A percentile compares a stretch with the other conserved stretches of the same genome.
Conservation (phyloP, 2,113 vertebrate species). For the Acrocephalus kingi region DNA sequence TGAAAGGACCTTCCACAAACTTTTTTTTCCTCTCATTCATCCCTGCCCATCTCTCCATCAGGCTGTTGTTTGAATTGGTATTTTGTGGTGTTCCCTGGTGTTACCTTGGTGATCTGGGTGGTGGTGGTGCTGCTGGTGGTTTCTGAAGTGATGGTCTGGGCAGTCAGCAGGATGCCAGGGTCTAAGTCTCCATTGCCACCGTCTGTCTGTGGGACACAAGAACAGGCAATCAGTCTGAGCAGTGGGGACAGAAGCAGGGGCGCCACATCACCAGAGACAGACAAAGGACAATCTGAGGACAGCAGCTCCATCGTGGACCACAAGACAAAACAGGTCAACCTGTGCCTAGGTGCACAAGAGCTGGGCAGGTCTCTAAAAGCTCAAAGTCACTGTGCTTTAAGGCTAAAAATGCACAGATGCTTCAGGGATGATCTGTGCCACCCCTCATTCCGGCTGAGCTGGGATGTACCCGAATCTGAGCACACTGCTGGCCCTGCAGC, state of each 20-base stretch:
- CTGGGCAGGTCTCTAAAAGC: not conserved
- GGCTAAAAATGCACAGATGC: not conserved
- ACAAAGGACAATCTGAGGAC: not conserved
- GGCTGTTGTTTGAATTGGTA: fast-evolving
- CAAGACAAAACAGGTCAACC: not conserved
- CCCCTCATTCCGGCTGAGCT: not conserved
- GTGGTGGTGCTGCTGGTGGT: conserved; percentile 97
- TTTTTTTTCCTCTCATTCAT: not conserved
- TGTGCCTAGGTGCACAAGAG: not conserved
- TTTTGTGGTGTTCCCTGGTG: not conserved
- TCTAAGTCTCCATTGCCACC: conserved; percentile 84
- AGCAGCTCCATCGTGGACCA: fast-evolving
- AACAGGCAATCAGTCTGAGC: not conserved
- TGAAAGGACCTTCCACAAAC: not conserved
- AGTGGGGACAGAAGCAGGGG: not conserved
- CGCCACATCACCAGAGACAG: not conserved
- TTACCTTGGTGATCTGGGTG: conserved; percentile 99
- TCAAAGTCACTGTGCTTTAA: not conserved
- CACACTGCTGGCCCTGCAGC: not conserved
- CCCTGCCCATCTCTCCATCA: not conserved
- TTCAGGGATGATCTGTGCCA: not conserved
- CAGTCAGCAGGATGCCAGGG: conserved; percentile 88
- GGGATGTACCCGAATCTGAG: not conserved
- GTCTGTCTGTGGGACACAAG: conserved; percentile 77
- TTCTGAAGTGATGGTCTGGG: conserved; percentile 97